Conservation (phyloP, 2,888 invertebrate species). For the Eilema sororculum region DNA sequence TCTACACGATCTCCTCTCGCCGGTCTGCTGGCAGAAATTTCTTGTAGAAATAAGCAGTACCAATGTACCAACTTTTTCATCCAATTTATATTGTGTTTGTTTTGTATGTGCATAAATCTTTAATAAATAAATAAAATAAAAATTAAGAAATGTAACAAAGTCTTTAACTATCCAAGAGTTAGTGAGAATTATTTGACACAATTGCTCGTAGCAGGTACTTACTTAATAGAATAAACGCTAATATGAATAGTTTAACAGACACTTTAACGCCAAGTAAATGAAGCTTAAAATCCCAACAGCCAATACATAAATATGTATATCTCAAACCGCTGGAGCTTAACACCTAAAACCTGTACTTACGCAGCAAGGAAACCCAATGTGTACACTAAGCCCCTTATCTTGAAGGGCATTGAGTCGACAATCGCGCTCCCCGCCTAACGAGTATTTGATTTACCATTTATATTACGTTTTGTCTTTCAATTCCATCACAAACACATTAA, state of each 20-base stretch:
- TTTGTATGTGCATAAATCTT: too few relatives aligned
- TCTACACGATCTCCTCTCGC: too few relatives aligned
- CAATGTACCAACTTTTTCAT: too few relatives aligned
- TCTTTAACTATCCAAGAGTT: too few relatives aligned
- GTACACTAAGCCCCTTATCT: constrained; percentile 48
- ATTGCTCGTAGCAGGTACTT: too few relatives aligned
- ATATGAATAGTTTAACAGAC: too few relatives aligned
- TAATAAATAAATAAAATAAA: too few relatives aligned
- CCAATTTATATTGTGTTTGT: too few relatives aligned
- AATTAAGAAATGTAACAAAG: too few relatives aligned
- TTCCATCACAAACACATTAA: constrained; percentile 62
- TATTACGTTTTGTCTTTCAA: constrained; percentile 61
- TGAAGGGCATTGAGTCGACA: constrained; percentile 51
- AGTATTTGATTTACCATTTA: constrained; percentile 70
- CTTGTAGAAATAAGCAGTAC: too few relatives aligned
- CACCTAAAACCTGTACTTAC: constrained; percentile 39
- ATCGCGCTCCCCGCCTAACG: constrained; percentile 57
- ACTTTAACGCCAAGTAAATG: neutral
- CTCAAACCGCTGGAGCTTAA: constrained; percentile 32
- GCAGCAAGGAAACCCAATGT: constrained; percentile 38
- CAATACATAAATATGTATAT: neutral
- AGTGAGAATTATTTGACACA: too few relatives aligned
- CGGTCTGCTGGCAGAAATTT: too few relatives aligned
- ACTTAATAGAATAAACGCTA: neutral
- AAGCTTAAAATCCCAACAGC: neutral